Conservation (phyloP, 2,113 vertebrate species). For the Stegostoma tigrinum region DNA sequence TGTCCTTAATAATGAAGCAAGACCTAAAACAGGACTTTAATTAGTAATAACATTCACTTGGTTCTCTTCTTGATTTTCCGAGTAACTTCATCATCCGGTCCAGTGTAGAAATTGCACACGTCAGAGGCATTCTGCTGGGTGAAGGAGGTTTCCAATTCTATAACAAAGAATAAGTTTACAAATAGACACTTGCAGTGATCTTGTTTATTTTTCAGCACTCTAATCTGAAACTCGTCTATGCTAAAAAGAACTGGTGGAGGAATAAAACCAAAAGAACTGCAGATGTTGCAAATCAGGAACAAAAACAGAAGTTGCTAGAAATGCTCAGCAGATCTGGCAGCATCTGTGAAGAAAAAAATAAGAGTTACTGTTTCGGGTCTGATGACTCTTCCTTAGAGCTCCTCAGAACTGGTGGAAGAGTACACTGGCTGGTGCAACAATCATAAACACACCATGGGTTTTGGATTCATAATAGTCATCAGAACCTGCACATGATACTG, state of each 20-base stretch:
- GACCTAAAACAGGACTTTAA: background rate
- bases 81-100: slow-evolving; percentile 58
- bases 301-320: no score
- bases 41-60: slow-evolving; percentile 61
- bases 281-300: no score
- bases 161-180: background rate
- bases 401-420: background rate
- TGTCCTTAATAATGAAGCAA: background rate
- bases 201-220: background rate
- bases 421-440: background rate
- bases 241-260: background rate
- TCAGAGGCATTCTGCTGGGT: slow-evolving; percentile 48
- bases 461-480: background rate
- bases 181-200: background rate
- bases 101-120: slow-evolving; percentile 64
- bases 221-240: background rate
- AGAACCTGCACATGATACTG: background rate
- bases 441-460: background rate
- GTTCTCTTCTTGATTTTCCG: slow-evolving; percentile 69
- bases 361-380: no score
- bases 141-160: slow-evolving; percentile 64
- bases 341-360: no score
- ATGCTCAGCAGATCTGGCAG: no score
- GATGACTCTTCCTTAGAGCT: no score
- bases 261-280: background rate